Evolutionary conservation across 37 sponge, comb jelly and placozoan genomes (phyloP).

Genomic region (Agelas oroides): DNA sequence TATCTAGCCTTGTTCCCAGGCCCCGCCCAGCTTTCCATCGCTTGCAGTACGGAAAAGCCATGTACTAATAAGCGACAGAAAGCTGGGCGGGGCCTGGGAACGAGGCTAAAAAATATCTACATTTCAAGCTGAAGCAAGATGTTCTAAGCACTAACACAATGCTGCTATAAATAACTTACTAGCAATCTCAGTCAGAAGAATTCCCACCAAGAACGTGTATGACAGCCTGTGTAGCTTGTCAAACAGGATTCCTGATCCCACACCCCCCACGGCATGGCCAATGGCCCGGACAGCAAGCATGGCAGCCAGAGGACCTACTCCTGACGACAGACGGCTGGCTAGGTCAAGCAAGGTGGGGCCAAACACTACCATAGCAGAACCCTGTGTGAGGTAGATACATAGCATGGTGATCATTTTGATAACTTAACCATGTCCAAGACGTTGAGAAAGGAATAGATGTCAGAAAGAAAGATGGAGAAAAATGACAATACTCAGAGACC

Average conservation of each 20-base stretch:
- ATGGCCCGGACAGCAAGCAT: constrained; percentile 59
- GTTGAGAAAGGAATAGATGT: no score
- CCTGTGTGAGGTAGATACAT: constrained; percentile 24
- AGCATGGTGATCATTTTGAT: neutral
- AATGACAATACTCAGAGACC: no score
- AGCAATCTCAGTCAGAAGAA: constrained; percentile 1
- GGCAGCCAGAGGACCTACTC: constrained; percentile 20
- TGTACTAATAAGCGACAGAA: no score
- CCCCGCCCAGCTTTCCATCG: no score
- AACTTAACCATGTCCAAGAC: no score
- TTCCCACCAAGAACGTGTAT: constrained; percentile 6
- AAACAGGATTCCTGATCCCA: constrained; percentile 49
- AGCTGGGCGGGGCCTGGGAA: no score
- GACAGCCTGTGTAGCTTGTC: constrained; percentile 19
- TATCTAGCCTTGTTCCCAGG: no score
- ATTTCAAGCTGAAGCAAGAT: no score
- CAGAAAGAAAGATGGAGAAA: no score
- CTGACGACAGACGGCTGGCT: constrained; percentile 24
- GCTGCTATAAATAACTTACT: neutral
- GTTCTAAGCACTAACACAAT: no score
- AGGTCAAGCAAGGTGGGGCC: constrained; percentile 74
- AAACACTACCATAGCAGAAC: constrained; percentile 39
- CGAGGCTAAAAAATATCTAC: no score
- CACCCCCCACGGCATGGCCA: constrained; percentile 43
- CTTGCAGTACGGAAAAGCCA: no score